phyloP scores from a whole-genome alignment of 2,888 invertebrate species.

The Cheilosia grossa region DNA sequence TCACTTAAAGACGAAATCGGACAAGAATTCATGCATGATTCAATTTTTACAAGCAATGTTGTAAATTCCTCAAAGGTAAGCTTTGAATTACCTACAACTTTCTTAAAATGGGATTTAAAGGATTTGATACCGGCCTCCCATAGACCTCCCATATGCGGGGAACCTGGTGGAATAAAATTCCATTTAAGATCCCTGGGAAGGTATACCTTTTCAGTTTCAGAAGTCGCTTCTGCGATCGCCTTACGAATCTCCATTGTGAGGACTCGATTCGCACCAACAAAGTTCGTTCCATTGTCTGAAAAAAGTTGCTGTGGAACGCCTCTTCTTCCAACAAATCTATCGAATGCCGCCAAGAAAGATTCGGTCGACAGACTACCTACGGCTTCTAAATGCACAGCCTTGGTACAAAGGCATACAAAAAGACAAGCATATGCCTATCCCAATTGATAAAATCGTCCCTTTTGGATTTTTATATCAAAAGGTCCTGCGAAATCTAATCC shows the following conservation, averaged over 20 bases:
- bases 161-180: no score
- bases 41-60: no score
- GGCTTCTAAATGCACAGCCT: constrained; percentile 50
- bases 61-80: no score
- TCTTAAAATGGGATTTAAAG: no score
- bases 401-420: constrained; percentile 53
- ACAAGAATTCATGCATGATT: background rate
- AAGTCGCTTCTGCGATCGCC: constrained; percentile 10
- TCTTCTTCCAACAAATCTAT: constrained; percentile 45
- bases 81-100: no score
- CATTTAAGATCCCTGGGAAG: constrained; percentile 10
- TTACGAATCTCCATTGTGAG: constrained; percentile 14
- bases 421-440: constrained; percentile 46
- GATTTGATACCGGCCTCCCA: background rate
- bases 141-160: no score
- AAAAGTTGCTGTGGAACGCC: constrained; percentile 30
- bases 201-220: constrained; percentile 21
- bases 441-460: constrained; percentile 24
- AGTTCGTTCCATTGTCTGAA: constrained; percentile 38
- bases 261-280: constrained; percentile 34
- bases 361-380: constrained; percentile 42
- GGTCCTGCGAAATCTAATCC: constrained; percentile 66
- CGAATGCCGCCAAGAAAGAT: constrained; percentile 49
- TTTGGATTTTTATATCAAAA: constrained; percentile 40
- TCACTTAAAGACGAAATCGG: constrained; percentile 9